Conservation (phyloP, 2,888 invertebrate genomes). For the Mythimna albipuncta region DNA sequence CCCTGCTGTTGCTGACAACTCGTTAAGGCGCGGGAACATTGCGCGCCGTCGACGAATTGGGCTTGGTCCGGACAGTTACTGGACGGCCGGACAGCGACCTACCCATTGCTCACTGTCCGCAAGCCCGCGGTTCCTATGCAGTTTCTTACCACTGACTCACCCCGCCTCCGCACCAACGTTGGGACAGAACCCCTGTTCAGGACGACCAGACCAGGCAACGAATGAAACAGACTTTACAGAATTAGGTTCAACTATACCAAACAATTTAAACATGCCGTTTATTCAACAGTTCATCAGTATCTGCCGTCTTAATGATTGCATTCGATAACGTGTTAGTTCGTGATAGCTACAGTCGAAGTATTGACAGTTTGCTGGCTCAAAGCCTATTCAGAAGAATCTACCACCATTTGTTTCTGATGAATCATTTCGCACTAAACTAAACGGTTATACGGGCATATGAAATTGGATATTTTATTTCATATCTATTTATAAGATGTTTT, state of each 20-base stretch:
- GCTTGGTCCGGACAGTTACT: too few relatives aligned
- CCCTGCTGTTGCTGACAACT: too few relatives aligned
- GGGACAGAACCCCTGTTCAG: too few relatives aligned
- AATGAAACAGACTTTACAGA: background rate
- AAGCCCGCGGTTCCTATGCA: background rate
- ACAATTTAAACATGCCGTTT: background rate
- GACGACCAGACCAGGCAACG: background rate
- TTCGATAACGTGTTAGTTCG: conserved; percentile 37
- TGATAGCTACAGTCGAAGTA: conserved; percentile 23
- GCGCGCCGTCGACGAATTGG: too few relatives aligned
- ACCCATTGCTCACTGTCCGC: too few relatives aligned
- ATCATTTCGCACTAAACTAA: conserved; percentile 29
- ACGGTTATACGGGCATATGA: background rate
- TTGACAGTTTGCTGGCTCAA: conserved; percentile 56
- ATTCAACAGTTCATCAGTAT: background rate
- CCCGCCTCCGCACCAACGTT: too few relatives aligned
- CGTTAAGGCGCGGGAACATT: too few relatives aligned
- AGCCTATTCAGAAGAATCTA: conserved; percentile 31
- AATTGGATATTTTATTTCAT: conserved; percentile 36
- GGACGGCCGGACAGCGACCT: too few relatives aligned
- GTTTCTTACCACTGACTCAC: background rate
- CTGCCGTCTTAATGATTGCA: conserved; percentile 33
- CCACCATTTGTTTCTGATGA: conserved; percentile 36
- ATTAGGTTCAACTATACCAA: background rate
- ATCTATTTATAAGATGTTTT: conserved; percentile 21